phyloP scores from a whole-genome alignment of 2,113 vertebrate species.

The Vombatus ursinus region DNA sequence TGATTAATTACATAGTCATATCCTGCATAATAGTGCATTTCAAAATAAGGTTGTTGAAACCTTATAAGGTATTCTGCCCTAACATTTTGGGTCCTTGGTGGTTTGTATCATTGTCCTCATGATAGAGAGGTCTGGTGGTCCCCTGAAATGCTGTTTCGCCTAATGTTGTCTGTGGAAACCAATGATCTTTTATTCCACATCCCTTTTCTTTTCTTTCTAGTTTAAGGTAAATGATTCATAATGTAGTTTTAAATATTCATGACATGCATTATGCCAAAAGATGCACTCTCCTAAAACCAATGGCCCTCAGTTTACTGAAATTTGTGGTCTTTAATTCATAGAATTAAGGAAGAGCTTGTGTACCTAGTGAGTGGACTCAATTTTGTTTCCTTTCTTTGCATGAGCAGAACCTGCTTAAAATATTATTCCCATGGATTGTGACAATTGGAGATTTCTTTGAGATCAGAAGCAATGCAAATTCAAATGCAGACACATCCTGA shows the following conservation, averaged over 20 bases:
- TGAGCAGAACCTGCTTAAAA: neutral
- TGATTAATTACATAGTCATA: neutral
- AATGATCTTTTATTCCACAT: neutral
- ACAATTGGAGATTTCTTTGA: neutral
- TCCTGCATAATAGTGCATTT: neutral
- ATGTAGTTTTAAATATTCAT: neutral
- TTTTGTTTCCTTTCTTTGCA: neutral
- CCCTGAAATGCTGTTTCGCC: neutral
- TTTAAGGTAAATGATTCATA: neutral
- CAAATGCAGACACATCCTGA: neutral
- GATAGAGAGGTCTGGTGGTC: too few relatives aligned
- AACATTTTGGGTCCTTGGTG: neutral
- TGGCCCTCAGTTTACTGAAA: neutral
- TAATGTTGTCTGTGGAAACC: neutral
- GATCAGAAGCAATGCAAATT: neutral
- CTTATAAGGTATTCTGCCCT: neutral
- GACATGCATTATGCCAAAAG: neutral
- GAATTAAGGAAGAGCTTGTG: neutral
- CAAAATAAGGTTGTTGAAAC: neutral
- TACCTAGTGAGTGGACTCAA: neutral
- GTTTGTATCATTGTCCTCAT: neutral
- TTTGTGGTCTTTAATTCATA: neutral
- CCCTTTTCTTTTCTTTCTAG: neutral
- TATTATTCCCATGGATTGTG: neutral
- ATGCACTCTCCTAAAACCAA: neutral